Evolutionary conservation across 2,888 invertebrate genomes (phyloP), one percentile per base, ranked within the genome.

Genomic region (Chromoteleia sp.): DNA sequence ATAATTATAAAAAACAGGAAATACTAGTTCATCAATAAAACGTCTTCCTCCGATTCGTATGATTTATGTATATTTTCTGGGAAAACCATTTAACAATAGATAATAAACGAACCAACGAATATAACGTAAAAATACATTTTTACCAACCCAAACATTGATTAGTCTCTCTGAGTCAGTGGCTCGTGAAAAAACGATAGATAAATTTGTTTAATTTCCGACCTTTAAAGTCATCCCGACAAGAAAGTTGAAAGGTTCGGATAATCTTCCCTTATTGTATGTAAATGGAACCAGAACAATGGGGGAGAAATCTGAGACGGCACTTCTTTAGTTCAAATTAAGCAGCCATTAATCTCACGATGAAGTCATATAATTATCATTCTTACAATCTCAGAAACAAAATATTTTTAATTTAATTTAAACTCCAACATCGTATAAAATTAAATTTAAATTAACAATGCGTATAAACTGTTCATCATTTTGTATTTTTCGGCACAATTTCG

Each of bases 251-350:
- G 14, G 39, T 39, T 39, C 1, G 12, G 14, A 14, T 14, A 39
- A 14, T 39, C 39, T 39, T 39, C 39, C 39, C 17, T 7, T 43
- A 43, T 43, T 43, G 17, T 43, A 17, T 43, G 43, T 43, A 43
- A 43, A 43, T 43, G 17, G 17, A 17, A 17, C 43, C 2, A 39
- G 12, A 39, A 39, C 33, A 33, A 33, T 33, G 7, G 33, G 33
- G 33, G 33, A 33, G 33, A 33, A 33, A 8, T 33, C 10, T 8
- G 33, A 33, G 10, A 33, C 7, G 33, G 7, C 33, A 33, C 8
- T 33, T 33, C 33, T 33, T 4, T 8, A 33, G 7, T 33, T 33
- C 5, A 8, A 33, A 33, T 33, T 33, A 33, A 33, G 33, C 7
- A 3, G 7, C 7, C 33, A 33, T 33, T 33, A 33, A 33, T 33